Conservation (phyloP, 1,140 invertebrate genomes). For the Cydia splendana region DNA sequence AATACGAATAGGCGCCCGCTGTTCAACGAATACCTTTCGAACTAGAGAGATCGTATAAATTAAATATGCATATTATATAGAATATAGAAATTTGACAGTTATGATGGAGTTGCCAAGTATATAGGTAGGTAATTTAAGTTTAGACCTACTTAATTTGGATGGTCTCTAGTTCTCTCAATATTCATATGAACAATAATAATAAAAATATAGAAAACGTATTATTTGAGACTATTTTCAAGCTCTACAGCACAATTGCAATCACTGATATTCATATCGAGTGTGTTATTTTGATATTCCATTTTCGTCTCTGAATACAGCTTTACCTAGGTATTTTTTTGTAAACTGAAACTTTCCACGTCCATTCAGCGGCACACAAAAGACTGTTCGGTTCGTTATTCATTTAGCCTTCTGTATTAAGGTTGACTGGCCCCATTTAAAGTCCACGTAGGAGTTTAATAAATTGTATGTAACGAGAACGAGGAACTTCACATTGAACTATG, state of each 20-base stretch:
- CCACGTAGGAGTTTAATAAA: neutral
- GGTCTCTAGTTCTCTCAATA: no score
- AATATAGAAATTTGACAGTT: no score
- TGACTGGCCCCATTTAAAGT: neutral
- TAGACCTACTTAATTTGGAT: no score
- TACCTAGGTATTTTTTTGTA: neutral
- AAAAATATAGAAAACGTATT: no score
- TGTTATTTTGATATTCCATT: neutral
- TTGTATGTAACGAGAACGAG: neutral
- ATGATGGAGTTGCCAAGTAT: no score
- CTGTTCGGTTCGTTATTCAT: slow-evolving; percentile 4
- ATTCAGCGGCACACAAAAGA: slow-evolving; percentile 14
- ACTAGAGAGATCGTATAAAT: no score
- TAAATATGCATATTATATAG: no score
- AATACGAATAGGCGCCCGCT: neutral
- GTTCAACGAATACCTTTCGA: neutral
- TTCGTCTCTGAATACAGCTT: neutral
- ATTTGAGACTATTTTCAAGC: no score
- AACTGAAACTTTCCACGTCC: slow-evolving; percentile 1
- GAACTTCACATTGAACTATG: neutral
- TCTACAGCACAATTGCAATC: no score
- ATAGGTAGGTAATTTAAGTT: no score
- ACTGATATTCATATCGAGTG: neutral
- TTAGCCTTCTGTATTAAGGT: slow-evolving; percentile 13
- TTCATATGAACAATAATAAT: no score